Percentiles rank a stretch among this genome's conserved stretches.
These are phyloP conservation scores for Buteo buteo DNA, from an alignment of 2,113 vertebrate species.

Conservation along the genomic window DNA sequence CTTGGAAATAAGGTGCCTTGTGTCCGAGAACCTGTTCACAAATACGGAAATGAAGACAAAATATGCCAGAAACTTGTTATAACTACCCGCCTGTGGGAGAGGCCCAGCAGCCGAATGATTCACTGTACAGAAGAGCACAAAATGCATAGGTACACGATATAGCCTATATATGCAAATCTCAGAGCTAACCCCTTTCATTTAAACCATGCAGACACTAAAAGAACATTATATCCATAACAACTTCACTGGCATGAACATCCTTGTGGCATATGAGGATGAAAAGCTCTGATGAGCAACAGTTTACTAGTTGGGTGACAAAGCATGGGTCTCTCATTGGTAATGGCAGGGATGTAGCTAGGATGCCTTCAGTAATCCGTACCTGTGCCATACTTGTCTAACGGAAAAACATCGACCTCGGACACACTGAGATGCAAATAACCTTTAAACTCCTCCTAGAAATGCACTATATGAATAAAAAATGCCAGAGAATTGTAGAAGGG, in stretches of 20 bases:
- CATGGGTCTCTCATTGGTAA: accelerated
- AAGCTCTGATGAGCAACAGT: background rate
- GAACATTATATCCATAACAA: background rate
- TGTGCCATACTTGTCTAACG: background rate
- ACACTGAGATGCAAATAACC: background rate
- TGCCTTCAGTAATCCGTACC: background rate
- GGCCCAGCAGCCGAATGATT: background rate
- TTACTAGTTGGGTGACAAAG: background rate
- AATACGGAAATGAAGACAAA: background rate
- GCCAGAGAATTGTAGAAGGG: background rate
- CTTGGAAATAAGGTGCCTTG: background rate
- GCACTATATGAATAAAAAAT: background rate
- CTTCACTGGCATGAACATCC: background rate
- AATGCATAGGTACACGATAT: accelerated
- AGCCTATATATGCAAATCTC: background rate
- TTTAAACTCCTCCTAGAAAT: background rate
- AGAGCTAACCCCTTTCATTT: background rate
- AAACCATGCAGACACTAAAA: background rate
- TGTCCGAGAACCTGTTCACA: background rate
- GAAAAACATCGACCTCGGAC: background rate
- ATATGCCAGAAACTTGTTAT: background rate
- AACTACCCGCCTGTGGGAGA: background rate
- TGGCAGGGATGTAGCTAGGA: background rate
- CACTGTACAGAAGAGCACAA: background rate
- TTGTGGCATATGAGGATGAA: background rate